Base-by-base conservation (phyloP, 2,888 invertebrate genomes). In the Diarsia brunnea region DNA sequence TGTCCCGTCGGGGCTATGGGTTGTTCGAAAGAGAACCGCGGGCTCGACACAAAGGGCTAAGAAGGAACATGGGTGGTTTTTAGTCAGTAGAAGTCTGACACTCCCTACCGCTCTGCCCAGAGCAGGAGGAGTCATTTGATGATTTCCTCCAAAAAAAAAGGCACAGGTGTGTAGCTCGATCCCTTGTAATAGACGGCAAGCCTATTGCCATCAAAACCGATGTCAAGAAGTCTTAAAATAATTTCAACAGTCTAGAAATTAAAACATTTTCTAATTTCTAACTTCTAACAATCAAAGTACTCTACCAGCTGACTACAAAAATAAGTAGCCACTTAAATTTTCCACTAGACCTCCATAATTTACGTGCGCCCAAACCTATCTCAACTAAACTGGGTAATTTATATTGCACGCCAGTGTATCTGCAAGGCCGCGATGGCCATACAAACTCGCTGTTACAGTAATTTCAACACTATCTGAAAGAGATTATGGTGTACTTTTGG, bases 381-480 rank as follows among this genome's bases (percentile, higher is more conserved):
- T 72, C 73, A 64, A 79, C 16, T 64, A 72, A 81, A 81, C 81
- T 79, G 82, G 79, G 70, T 78, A 82, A 84, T 87, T 88, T 86
- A 69, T 73, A 73, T 72, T 83, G 84, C 85, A 82, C 73, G 75
- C 61, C 68, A 79, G 69, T 80, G 69, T 78, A 79, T 60, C 73
- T 45, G 65, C 87, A 78, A 86, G 86, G 87, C 81, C 82, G 60
- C 16, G 43, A 77, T 70, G 43, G 72, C 73, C n/a, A 65, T 51
- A 31, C 10, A 53, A 19, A 21, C 21, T n/a, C 4, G 45, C 53
- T 66, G 21, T 55, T n/a, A 53, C 7, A 12, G n/a, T 0, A 83
- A 75, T 67, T 63, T 60, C 55, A 73, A 78, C 81, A 66, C 66
- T 84, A 84, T 64, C 2, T 0, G 0, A 14, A 43, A 19, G 0